Percentiles rank a stretch among this genome's conserved stretches.
Conservation (phyloP, 2,797 vertebrate species). For the Chiloscyllium punctatum region DNA sequence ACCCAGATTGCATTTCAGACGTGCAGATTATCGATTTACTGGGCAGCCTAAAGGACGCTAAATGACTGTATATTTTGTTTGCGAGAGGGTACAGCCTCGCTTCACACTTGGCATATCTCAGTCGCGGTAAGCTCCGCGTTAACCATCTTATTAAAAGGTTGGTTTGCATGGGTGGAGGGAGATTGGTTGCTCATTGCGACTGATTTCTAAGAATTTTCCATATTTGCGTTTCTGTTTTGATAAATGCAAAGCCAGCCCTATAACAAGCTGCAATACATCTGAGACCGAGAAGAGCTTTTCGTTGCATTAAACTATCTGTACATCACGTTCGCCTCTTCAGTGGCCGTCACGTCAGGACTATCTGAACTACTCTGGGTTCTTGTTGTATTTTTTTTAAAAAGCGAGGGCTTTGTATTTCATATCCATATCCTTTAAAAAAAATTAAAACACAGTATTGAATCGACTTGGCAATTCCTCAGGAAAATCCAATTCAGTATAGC, state of each 20-base stretch:
- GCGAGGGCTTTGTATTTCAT: not conserved
- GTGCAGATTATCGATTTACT: not conserved
- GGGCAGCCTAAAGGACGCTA: not conserved
- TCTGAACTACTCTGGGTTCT: not conserved
- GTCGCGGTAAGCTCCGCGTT: not conserved
- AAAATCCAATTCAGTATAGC: not conserved
- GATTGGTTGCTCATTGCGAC: not conserved
- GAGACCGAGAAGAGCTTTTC: not conserved
- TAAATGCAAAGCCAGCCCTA: not conserved
- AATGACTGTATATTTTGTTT: not conserved
- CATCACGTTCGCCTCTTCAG: not conserved
- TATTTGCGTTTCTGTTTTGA: not conserved
- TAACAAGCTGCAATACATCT: constrained; percentile 1
- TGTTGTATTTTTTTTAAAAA: not conserved
- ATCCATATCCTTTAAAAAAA: not conserved
- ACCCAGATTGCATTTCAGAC: not conserved
- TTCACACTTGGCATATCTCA: not conserved
- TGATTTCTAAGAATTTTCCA: not conserved
- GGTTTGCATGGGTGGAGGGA: not conserved
- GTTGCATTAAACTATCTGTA: not conserved
- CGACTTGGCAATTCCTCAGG: not conserved
- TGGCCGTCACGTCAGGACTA: not conserved
- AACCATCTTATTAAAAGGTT: not conserved
- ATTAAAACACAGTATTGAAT: not conserved
- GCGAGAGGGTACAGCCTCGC: not conserved